Conservation (phyloP, 2,797 vertebrate genomes). For the Anguilla marmorata region DNA sequence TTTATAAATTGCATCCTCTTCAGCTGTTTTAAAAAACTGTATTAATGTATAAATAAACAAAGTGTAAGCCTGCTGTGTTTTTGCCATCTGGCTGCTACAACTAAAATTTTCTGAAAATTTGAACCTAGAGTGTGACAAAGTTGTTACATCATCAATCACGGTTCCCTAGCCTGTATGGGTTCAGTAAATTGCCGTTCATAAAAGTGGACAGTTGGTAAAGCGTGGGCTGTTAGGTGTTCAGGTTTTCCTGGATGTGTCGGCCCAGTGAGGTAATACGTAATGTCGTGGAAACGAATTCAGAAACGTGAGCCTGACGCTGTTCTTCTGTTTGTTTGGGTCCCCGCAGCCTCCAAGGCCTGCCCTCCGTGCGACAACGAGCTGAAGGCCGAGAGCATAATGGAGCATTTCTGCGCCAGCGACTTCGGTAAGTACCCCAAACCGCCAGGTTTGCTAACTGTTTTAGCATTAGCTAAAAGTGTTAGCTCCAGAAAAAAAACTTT, state of each 20-base stretch:
- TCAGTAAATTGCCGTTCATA: not conserved
- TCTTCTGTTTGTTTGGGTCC: not conserved
- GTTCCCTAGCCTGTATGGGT: not conserved
- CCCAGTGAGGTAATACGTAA: not conserved
- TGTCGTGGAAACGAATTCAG: not conserved
- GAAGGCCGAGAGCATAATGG: constrained; percentile 91
- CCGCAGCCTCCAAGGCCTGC: constrained; percentile 86
- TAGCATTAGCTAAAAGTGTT: not conserved
- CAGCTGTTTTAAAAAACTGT: no score
- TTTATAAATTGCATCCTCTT: no score
- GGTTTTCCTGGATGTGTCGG: not conserved
- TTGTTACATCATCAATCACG: not conserved
- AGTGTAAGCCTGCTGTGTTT: no score
- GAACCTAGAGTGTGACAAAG: not conserved
- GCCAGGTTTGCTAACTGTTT: not conserved
- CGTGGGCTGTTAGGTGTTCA: not conserved
- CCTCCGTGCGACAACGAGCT: constrained; percentile 96
- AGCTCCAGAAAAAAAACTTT: no score
- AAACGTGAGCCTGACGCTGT: not conserved
- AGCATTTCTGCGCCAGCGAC: constrained; percentile 97
- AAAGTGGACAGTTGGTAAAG: no score
- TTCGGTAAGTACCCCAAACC: constrained; percentile 81
- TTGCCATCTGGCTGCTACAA: not conserved
- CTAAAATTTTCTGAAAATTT: not conserved
- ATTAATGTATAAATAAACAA: no score